A percentile compares a stretch with the other conserved stretches of the same genome.
phyloP scores from a whole-genome alignment of 2,888 invertebrate genomes.

The Oscheius sp. region DNA sequence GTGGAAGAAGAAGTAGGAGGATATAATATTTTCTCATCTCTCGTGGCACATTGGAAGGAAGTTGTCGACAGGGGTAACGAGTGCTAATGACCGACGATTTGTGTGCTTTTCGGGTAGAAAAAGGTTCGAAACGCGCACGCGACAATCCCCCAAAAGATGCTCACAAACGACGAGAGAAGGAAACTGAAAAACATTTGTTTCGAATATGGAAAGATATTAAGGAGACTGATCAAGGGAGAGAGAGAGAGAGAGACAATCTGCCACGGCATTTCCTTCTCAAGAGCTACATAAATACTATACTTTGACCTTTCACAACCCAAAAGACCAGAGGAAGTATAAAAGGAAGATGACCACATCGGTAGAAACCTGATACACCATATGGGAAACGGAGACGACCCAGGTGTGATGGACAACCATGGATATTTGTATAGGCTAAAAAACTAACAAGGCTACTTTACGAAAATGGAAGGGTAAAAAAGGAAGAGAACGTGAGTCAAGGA shows the following conservation, averaged over 20 bases:
- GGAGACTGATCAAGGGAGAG: background rate
- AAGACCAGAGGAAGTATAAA: background rate
- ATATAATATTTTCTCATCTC: conserved; percentile 13
- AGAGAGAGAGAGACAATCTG: background rate
- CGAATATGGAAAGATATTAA: conserved; percentile 2
- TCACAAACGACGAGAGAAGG: no score
- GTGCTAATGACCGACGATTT: conserved; percentile 25
- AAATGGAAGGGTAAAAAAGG: no score
- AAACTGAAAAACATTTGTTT: background rate
- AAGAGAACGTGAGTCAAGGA: conserved; percentile 3
- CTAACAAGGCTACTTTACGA: no score
- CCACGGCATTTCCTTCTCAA: background rate
- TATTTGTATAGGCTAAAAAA: no score
- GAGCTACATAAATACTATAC: no score
- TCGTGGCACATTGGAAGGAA: conserved; percentile 26
- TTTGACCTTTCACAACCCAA: no score
- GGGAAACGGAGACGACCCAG: no score
- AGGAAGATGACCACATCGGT: conserved; percentile 7
- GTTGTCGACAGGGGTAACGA: conserved; percentile 26
- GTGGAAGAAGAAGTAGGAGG: background rate
- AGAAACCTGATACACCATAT: no score
- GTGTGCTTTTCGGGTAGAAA: conserved; percentile 19
- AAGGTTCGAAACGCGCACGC: conserved; percentile 25
- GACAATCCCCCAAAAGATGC: conserved; percentile 9
- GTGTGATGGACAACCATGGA: no score